Percentiles rank a stretch among this genome's conserved stretches.
Conservation (phyloP, 1,140 invertebrate genomes). For the Drosophila grimshawi region DNA sequence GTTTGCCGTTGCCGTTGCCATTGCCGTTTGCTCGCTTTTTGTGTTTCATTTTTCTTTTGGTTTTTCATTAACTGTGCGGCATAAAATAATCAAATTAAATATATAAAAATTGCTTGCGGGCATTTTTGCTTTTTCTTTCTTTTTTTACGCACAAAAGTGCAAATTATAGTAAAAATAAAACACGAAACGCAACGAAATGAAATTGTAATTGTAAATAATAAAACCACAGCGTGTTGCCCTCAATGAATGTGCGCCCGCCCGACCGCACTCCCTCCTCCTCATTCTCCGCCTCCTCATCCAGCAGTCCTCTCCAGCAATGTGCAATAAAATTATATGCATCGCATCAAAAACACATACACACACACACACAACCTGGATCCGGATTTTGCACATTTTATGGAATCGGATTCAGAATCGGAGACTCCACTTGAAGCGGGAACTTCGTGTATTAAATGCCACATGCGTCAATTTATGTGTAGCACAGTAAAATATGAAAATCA, state of each 20-base stretch:
- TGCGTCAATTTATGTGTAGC: slow-evolving; percentile 71
- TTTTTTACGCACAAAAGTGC: slow-evolving; percentile 48
- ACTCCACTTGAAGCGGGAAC: slow-evolving; percentile 39
- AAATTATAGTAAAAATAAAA: slow-evolving; percentile 56
- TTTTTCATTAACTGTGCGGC: slow-evolving; percentile 66
- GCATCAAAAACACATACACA: slow-evolving; percentile 59
- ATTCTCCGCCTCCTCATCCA: neutral
- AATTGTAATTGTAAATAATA: slow-evolving; percentile 80
- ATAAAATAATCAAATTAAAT: slow-evolving; percentile 82
- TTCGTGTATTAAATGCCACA: slow-evolving; percentile 74
- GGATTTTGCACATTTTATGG: slow-evolving; percentile 57
- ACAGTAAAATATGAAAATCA: slow-evolving; percentile 58
- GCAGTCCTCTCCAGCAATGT: slow-evolving; percentile 16
- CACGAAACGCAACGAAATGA: slow-evolving; percentile 48
- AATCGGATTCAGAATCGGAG: slow-evolving; percentile 40
- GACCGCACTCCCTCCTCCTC: neutral
- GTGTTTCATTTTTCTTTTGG: slow-evolving; percentile 27
- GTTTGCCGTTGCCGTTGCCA: slow-evolving; percentile 41
- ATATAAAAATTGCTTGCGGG: slow-evolving; percentile 55
- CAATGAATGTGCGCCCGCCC: slow-evolving; percentile 40
- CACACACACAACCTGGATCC: slow-evolving; percentile 14
- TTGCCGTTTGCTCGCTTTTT: slow-evolving; percentile 18
- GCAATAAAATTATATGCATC: slow-evolving; percentile 82
- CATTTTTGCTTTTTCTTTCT: slow-evolving; percentile 45
- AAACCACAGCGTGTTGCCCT: slow-evolving; percentile 60